These are phyloP conservation scores for Aspidiotus destructor DNA, from an alignment of 2,888 invertebrate species.

Conservation along the genomic window DNA sequence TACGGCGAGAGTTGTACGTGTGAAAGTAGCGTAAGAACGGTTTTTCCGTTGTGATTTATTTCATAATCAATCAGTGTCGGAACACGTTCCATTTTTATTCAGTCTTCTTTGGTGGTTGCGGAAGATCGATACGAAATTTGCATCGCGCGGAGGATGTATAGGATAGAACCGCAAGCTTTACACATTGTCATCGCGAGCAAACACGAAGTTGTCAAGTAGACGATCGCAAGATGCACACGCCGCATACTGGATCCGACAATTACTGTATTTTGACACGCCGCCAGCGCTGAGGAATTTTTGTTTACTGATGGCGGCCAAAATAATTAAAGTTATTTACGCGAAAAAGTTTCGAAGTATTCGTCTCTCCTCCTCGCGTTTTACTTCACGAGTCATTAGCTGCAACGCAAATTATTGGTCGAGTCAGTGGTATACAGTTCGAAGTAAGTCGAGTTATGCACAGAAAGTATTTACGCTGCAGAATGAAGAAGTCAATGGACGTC, in stretches of 20 bases:
- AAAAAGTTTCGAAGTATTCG: too few relatives aligned
- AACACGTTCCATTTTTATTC: not conserved
- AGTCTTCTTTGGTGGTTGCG: not conserved
- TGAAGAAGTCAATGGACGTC: conserved; percentile 25
- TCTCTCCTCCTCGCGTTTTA: not conserved
- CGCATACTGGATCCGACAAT: too few relatives aligned
- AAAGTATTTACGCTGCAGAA: not conserved
- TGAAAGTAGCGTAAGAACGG: not conserved
- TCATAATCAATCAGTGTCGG: conserved; percentile 4
- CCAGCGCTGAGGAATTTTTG: not conserved
- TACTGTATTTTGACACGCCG: not conserved
- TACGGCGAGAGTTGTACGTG: not conserved
- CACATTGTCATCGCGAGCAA: too few relatives aligned
- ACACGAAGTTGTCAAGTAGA: too few relatives aligned
- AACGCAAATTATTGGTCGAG: conserved; percentile 28
- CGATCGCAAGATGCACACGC: too few relatives aligned
- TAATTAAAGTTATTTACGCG: too few relatives aligned
- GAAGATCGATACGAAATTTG: too few relatives aligned
- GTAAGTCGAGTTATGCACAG: not conserved
- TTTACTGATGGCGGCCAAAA: not conserved
- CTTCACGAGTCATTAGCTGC: conserved; percentile 27
- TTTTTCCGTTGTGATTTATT: not conserved
- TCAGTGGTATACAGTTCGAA: conserved; percentile 5
- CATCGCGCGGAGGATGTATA: too few relatives aligned
- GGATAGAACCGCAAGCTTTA: too few relatives aligned